Percentiles rank a stretch among this genome's conserved stretches.
phyloP scores from a whole-genome alignment of 2,797 vertebrate species.

The Jordanella pulchra region DNA sequence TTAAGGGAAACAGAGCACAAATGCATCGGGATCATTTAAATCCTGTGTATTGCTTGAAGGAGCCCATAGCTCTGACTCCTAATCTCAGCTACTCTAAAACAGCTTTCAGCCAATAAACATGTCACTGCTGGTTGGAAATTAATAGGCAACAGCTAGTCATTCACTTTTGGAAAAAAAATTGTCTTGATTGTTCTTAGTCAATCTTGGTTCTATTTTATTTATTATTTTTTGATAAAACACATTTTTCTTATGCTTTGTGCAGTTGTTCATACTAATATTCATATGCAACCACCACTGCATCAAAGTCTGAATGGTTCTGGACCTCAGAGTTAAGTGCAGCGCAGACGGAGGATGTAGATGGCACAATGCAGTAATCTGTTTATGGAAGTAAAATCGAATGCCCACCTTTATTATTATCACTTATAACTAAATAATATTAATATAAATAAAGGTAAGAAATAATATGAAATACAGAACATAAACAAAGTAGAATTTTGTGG shows the following conservation, averaged over 20 bases:
- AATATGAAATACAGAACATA: not conserved
- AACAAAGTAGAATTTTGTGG: too few species aligned
- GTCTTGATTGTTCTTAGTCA: slow-evolving; percentile 32
- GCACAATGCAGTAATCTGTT: too few species aligned
- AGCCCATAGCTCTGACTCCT: slow-evolving; percentile 31
- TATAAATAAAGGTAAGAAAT: too few species aligned
- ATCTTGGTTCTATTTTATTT: slow-evolving; percentile 23
- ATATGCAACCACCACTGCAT: too few species aligned
- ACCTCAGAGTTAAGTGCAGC: too few species aligned
- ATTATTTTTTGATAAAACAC: not conserved
- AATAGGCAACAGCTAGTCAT: slow-evolving; percentile 6
- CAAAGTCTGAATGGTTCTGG: too few species aligned
- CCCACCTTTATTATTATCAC: too few species aligned
- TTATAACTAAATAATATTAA: too few species aligned
- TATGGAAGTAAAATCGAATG: too few species aligned
- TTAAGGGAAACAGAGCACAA: slow-evolving; percentile 56
- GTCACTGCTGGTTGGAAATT: slow-evolving; percentile 34
- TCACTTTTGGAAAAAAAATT: slow-evolving; percentile 1
- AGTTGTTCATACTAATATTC: too few species aligned
- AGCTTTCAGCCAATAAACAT: slow-evolving; percentile 35
- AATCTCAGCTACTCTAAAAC: slow-evolving; percentile 43
- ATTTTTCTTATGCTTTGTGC: too few species aligned
- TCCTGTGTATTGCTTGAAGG: slow-evolving; percentile 33
- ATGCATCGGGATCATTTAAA: slow-evolving; percentile 46
- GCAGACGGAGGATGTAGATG: too few species aligned